These are phyloP conservation scores for Archocentrus centrarchus DNA, from an alignment of 2,113 vertebrate species.

Conservation along the genomic window DNA sequence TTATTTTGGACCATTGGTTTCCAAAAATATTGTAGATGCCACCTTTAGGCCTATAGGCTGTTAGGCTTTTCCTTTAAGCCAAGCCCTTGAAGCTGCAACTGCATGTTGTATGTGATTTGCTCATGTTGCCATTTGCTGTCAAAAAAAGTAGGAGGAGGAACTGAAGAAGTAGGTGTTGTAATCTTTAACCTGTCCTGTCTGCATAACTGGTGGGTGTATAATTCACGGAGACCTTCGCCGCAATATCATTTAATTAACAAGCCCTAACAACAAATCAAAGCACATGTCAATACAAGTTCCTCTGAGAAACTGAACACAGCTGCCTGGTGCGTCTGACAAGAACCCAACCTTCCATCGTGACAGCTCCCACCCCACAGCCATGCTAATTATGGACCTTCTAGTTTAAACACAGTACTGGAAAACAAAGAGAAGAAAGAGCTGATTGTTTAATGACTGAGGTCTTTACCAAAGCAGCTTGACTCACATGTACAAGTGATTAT, in stretches of 20 bases:
- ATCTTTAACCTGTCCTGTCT: slow-evolving; percentile 47
- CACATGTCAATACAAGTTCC: slow-evolving; percentile 63
- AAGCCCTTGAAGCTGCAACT: neutral
- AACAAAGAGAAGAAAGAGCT: slow-evolving; percentile 81
- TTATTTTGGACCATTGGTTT: neutral
- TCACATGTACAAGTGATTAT: slow-evolving; percentile 72
- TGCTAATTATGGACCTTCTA: slow-evolving; percentile 84
- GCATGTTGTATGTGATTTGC: neutral
- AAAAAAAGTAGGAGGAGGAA: neutral
- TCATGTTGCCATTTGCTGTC: neutral
- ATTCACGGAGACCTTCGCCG: slow-evolving; percentile 45
- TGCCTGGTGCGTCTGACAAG: slow-evolving; percentile 55
- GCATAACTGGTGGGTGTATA: slow-evolving; percentile 43
- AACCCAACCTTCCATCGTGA: slow-evolving; percentile 62
- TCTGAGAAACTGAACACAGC: slow-evolving; percentile 64
- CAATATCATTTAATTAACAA: slow-evolving; percentile 50
- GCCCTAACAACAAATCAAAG: slow-evolving; percentile 53
- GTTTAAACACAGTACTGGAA: slow-evolving; percentile 78
- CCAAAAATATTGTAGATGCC: no score
- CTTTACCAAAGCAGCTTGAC: slow-evolving; percentile 84
- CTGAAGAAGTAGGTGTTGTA: slow-evolving; percentile 7
- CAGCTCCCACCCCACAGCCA: slow-evolving; percentile 76
- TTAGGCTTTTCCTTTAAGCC: neutral
- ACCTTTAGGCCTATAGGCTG: no score
- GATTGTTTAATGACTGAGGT: slow-evolving; percentile 89